phyloP scores from a whole-genome alignment of 2,888 invertebrate species.

The Pachymerium ferrugineum region DNA sequence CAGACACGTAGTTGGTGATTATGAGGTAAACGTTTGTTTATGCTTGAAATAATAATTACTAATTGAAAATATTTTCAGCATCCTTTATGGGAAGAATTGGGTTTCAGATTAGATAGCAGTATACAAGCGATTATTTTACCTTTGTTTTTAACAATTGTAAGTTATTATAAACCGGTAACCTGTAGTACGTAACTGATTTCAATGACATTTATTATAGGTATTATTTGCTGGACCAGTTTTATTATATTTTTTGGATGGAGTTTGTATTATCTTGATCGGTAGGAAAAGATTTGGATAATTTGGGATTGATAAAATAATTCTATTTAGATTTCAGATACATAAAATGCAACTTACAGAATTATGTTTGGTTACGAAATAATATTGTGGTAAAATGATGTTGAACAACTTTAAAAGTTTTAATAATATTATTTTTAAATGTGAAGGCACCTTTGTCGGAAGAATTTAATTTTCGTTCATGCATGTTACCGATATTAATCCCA shows the following conservation, averaged over 20 bases:
- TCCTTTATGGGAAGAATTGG: neutral
- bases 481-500: conserved; percentile 83
- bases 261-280: neutral
- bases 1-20: neutral
- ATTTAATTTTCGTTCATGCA: conserved; percentile 90
- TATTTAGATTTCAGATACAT: conserved; percentile 64
- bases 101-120: neutral
- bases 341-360: conserved; percentile 63
- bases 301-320: conserved; percentile 38
- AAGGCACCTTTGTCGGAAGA: conserved; percentile 87
- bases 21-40: neutral
- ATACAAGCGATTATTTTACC: conserved; percentile 31
- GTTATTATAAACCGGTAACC: no score
- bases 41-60: neutral
- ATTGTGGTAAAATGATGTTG: conserved; percentile 55
- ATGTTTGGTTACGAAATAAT: conserved; percentile 82
- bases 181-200: no score
- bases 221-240: conserved; percentile 8
- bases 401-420: neutral
- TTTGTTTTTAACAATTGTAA: conserved; percentile 43
- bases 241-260: conserved; percentile 2
- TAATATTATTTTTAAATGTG: neutral
- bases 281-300: neutral
- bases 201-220: no score
- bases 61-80: neutral